Evolutionary conservation across 2,113 vertebrate genomes (phyloP), one percentile per base, ranked within the genome.

Genomic region (Macrotus californicus): DNA sequence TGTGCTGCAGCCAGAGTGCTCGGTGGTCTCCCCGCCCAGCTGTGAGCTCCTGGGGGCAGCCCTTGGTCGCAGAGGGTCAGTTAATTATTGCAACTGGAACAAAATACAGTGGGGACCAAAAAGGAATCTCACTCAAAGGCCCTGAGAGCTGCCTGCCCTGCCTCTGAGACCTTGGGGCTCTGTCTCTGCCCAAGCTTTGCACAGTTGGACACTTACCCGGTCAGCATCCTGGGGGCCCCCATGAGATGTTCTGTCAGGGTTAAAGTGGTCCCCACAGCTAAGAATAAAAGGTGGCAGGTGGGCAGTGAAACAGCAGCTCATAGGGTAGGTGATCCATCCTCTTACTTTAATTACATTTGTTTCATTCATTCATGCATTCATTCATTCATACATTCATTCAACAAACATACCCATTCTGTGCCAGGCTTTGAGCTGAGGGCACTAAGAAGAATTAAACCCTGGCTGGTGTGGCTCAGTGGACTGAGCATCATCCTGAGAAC

Each of bases 261-360:
- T 99, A 90, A 98, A 99, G 97, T 99, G 99, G 24, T 99, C 99
- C 10, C 99, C 99, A 94, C 99, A 99, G 93, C 99, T 99, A 97
- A 48, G 73, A 64, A 86, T 26, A n/a, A 84, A 61, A 94, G 46
- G 41, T 9, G 85, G 29, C 46, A 96, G 21, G n/a, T 50, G 46
- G 72, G 31, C 46, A 64, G 66, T 34, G 59, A 88, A 85, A 83
- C 15, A 66, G 31, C 2, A 54, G n/a, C 29, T 79, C 72, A 13
- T 1, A 41, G 83, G 61, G n/a, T 61, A 86, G 72, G 34, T 7
- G 18, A 46, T 29, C 22, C 26, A 59, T 19, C 7, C 34, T 83
- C 87, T 93, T 73, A 54, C 29, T 67, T 81, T 93, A 75, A 76
- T 19, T 83, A 43, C 8, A 11, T 89, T 76, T 75, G 50, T 29